Base-by-base conservation (phyloP, 1,140 invertebrate genomes). In the Aphis gossypii region DNA sequence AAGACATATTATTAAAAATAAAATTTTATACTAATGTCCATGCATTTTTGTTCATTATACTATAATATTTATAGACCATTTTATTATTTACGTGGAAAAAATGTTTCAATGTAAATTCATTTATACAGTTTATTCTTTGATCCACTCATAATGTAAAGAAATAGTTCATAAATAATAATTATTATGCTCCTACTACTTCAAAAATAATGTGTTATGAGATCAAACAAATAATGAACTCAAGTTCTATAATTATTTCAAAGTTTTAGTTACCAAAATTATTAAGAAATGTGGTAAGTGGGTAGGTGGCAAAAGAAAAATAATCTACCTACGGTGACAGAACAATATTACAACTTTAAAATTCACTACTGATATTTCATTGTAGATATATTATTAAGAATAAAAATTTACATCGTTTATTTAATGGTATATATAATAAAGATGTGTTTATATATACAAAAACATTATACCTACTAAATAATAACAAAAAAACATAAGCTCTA, bases 111-210 rank as follows among this genome's bases (percentile, higher is more conserved):
- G 60, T 76, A 76, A 76, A 76, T 76, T n/a, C n/a, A 76, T 76
- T 51, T 51, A 76, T 76, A 76, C 30, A 18, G 1, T 30, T 76
- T 51, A 51, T 51, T 20, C 30, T 76, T 76, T 76, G 30, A 76
- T 76, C 60, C 18, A 76, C 60, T n/a, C 14, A 76, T 14, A 76
- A n/a, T 76, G 60, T n/a, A 76, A 76, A 76, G 60, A 76, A 76
- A 76, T n/a, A n/a, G 60, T 76, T n/a, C 14, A 76, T 76, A 76
- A 76, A 76, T 76, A 76, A 76, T 76, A 76, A 76, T 76, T 76
- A 76, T 76, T 76, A 76, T 18, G n/a, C 30, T 18, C 30, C n/a
- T n/a, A 18, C 60, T 76, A 18, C 30, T n/a, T 14, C 5, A 76
- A 14, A 76, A 76, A 76, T 76, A 76, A n/a, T 76, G n/a, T 76